Percentiles rank a stretch among this genome's conserved stretches.
These are phyloP conservation scores for Sarcoramphus papa DNA, from an alignment of 2,797 vertebrate species.

Conservation along the genomic window DNA sequence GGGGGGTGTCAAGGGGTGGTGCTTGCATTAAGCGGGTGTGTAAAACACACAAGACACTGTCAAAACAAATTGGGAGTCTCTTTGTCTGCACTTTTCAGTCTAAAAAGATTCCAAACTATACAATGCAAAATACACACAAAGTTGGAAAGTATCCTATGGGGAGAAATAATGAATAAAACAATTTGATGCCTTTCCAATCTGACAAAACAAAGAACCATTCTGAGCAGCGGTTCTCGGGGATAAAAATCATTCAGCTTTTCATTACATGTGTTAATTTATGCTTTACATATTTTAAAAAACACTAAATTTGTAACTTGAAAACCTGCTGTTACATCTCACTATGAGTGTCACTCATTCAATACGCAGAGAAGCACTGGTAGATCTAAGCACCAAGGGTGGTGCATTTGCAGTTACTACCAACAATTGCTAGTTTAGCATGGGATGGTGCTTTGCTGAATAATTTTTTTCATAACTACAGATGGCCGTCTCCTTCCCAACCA, in stretches of 20 bases:
- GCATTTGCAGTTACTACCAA: not conserved
- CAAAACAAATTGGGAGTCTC: not conserved
- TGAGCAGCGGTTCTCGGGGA: not conserved
- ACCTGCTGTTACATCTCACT: not conserved
- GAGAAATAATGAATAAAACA: constrained; percentile 49
- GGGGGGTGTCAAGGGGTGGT: not conserved
- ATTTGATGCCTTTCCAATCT: constrained; percentile 30
- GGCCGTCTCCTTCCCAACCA: not conserved
- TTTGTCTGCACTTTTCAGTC: not conserved
- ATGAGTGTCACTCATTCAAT: not conserved
- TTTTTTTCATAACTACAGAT: not conserved
- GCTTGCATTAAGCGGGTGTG: not conserved
- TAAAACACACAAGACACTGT: not conserved
- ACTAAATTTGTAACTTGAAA: not conserved
- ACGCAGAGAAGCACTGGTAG: not conserved
- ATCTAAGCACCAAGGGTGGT: not conserved
- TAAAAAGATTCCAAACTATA: constrained; percentile 7
- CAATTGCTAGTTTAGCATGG: not conserved
- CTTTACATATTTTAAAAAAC: not conserved
- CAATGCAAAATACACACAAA: not conserved
- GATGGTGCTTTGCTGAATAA: not conserved
- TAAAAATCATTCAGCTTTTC: constrained; percentile 18
- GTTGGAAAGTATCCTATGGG: not conserved
- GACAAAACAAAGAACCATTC: constrained; percentile 40
- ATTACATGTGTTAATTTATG: constrained; percentile 27